Base-by-base conservation (phyloP, 2,797 vertebrate genomes). In the Champsocephalus gunnari region DNA sequence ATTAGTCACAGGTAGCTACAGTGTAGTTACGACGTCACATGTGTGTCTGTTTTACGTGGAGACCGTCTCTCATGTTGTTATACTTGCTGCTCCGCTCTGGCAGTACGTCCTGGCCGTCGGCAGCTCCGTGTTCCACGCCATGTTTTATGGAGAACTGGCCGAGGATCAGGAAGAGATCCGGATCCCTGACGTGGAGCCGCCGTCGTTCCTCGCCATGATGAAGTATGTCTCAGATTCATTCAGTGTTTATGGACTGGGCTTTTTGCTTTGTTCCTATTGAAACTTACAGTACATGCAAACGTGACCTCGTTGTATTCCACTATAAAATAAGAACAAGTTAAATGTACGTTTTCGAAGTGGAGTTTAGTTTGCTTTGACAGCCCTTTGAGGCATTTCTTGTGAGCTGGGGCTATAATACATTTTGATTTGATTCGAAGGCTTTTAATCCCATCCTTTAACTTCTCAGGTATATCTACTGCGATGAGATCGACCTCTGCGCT, bases 61-160 rank as follows among this genome's bases (percentile, higher is more conserved):
- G 28, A 28, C 5, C 28, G 28, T 28, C 4, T 28, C 28, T 38
- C 34, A 0, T 6, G 6, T 38, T 38, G 34, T 38, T 38, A 7
- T 38, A 7, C 6, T 9, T 11, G 28, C 14, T 19, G 3, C n/a
- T 57, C 50, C 21, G 10, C 24, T 56, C 47, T 4, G 43, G 71
- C 93, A 99, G 98, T 99, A 99, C 5, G 98, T 99, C 69, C 94
- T 99, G 91, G 98, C 98, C 9, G 98, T 99, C 16, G 98, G 98
- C 84, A 99, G 98, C 93, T 99, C 98, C 2, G 98, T 99, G 67
- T 99, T 99, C 93, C 98, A 99, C 21, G 98, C 98, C 61, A 99
- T 99, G 98, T 99, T 99, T 92, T 99, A 99, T 0, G 98, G 98
- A 71, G 98, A 99, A 88, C 96, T 99, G 91, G 98, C 98, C 5